A percentile compares a stretch with the other conserved stretches of the same genome.
Conservation (phyloP, 2,888 invertebrate species). For the Clunio marinus region DNA sequence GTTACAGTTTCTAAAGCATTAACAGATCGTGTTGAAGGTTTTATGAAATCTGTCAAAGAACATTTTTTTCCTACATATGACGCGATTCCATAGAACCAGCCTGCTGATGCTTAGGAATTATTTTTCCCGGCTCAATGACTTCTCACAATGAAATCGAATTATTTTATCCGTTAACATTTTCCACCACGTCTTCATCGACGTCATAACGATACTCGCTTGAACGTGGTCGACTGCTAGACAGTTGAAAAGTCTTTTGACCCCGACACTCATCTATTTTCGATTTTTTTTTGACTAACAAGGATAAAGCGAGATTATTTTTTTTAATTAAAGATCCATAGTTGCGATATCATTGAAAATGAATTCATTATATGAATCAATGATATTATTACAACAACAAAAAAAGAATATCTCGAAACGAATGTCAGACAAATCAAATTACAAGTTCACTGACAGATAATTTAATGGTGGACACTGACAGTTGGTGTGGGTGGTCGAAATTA, state of each 20-base stretch:
- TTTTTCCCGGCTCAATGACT: constrained; percentile 31
- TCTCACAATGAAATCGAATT: constrained; percentile 31
- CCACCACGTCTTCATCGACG: not conserved
- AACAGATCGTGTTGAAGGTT: not conserved
- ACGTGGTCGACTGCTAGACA: constrained; percentile 1
- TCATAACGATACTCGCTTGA: not conserved
- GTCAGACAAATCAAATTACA: constrained; percentile 36
- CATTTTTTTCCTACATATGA: constrained; percentile 5
- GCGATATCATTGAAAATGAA: constrained; percentile 17
- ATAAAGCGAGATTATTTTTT: not conserved
- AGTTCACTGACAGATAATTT: constrained; percentile 35
- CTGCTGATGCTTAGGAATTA: constrained; percentile 27
- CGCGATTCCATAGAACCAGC: not conserved
- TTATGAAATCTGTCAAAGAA: constrained; percentile 13
- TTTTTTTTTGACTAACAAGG: not conserved
- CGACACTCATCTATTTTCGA: not conserved
- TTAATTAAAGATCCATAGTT: constrained; percentile 32
- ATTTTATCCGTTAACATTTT: not conserved
- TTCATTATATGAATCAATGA: constrained; percentile 8
- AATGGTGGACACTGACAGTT: constrained; percentile 13
- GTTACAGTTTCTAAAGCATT: not conserved
- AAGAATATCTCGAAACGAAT: constrained; percentile 18
- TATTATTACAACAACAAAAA: too few relatives aligned
- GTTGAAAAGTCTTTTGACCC: constrained; percentile 8
- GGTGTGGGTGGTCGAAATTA: not conserved